Evolutionary conservation across 2,113 vertebrate genomes (phyloP).

Genomic region (Sylvilagus bachmani): DNA sequence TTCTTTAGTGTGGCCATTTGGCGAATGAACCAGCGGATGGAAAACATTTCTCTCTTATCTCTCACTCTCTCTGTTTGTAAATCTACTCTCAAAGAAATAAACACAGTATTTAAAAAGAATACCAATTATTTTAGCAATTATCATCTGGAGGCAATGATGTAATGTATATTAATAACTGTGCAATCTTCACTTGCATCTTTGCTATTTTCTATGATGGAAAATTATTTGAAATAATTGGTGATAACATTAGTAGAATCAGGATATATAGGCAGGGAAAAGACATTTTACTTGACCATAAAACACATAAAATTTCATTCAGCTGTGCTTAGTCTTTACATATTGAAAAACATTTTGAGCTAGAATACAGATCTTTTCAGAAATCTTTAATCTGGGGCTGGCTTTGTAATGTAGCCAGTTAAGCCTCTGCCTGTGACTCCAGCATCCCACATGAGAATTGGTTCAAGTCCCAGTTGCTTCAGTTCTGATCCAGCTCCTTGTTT

Average conservation of each 20-base stretch:
- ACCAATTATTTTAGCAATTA: neutral
- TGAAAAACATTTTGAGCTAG: neutral
- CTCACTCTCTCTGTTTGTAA: too few relatives aligned
- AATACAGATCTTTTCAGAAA: neutral
- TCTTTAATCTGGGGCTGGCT: neutral
- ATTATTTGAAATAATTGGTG: conserved; percentile 19
- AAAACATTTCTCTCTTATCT: too few relatives aligned
- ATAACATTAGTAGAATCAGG: neutral
- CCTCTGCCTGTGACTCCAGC: too few relatives aligned
- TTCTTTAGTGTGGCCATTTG: too few relatives aligned
- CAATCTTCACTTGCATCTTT: neutral
- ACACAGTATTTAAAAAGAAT: too few relatives aligned
- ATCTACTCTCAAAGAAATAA: too few relatives aligned
- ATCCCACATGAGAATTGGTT: too few relatives aligned
- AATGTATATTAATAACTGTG: neutral
- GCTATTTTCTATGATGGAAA: neutral
- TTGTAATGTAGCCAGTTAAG: too few relatives aligned
- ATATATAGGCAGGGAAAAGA: neutral
- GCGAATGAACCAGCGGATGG: too few relatives aligned
- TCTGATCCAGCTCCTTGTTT: too few relatives aligned
- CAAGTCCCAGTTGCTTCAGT: too few relatives aligned
- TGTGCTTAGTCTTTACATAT: neutral
- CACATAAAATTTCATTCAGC: neutral
- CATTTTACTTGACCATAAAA: neutral
- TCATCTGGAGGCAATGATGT: neutral